Conservation (phyloP, 2,113 vertebrate species). For the Echinops telfairi region DNA sequence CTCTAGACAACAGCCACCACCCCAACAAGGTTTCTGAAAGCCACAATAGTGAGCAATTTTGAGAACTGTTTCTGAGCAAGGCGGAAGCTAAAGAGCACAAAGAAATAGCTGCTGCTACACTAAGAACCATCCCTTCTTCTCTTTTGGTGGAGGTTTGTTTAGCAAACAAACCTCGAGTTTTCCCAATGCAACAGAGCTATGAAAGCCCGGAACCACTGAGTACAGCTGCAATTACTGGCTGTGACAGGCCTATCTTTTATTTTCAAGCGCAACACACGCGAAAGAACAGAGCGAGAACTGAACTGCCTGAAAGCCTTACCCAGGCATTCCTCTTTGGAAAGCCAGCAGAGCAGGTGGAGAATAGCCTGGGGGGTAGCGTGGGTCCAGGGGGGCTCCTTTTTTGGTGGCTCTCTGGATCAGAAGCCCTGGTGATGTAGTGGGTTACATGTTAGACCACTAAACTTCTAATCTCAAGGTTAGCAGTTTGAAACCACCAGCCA, state of each 20-base stretch:
- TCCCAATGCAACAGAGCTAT: slow-evolving; percentile 11
- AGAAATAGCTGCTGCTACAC: slow-evolving; percentile 42
- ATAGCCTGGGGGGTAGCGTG: not conserved
- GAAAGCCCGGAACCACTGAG: not conserved
- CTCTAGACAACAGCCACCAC: not conserved
- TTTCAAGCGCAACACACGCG: not conserved
- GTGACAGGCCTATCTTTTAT: slow-evolving; percentile 52
- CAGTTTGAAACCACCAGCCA: not conserved
- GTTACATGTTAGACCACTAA: not conserved
- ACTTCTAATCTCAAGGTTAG: not conserved
- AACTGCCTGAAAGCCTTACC: not conserved
- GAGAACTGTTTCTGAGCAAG: not conserved
- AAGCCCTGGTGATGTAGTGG: not conserved
- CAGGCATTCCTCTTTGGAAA: not conserved
- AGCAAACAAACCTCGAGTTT: slow-evolving; percentile 21
- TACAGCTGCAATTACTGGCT: not conserved
- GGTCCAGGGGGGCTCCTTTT: not conserved
- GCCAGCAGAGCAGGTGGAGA: not conserved
- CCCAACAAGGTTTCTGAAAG: not conserved
- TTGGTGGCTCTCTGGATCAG: not conserved
- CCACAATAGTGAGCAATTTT: not conserved
- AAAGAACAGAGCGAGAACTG: slow-evolving; percentile 31
- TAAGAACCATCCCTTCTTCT: not conserved
- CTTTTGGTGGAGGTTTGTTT: slow-evolving; percentile 24
- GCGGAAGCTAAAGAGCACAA: not conserved